Conservation (phyloP, 2,888 invertebrate genomes). For the Hypomecis punctinalis region DNA sequence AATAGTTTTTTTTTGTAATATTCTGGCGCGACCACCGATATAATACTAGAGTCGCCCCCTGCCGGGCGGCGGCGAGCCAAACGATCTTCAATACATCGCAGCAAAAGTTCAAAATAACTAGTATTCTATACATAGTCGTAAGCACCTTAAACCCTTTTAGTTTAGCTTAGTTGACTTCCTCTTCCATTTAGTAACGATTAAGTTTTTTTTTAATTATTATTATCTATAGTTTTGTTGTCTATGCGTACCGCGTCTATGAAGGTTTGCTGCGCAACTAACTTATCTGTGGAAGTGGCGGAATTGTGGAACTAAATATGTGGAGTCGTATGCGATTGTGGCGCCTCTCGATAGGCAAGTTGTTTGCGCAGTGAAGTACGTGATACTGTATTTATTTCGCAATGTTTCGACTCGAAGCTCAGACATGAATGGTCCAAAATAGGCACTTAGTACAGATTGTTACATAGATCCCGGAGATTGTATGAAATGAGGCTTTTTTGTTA, state of each 20-base stretch:
- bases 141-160: conserved; percentile 60
- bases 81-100: conserved; percentile 27
- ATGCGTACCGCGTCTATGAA: conserved; percentile 60
- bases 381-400: conserved; percentile 66
- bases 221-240: conserved; percentile 69
- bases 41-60: conserved; percentile 17
- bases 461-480: conserved; percentile 72
- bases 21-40: conserved; percentile 15
- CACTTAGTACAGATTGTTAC: conserved; percentile 54
- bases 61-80: conserved; percentile 28
- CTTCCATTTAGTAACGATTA: conserved; percentile 80
- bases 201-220: conserved; percentile 74
- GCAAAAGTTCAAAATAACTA: conserved; percentile 35
- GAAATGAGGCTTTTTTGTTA: conserved; percentile 72
- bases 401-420: conserved; percentile 60
- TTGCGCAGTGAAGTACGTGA: conserved; percentile 46
- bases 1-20: not conserved
- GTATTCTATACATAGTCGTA: conserved; percentile 54
- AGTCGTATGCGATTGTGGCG: not conserved
- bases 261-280: conserved; percentile 34
- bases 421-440: conserved; percentile 59
- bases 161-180: conserved; percentile 79
- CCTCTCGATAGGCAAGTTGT: not conserved
- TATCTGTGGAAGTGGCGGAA: conserved; percentile 26
- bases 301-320: not conserved